A percentile compares a stretch with the other conserved stretches of the same genome.
phyloP scores from a whole-genome alignment of 2,113 vertebrate genomes.

The Macaca fascicularis region T2T-MFA8v1.1 NC_088390.1:37280001-37280500 shows the following conservation, averaged over 20 bases:
- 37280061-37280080: background rate
- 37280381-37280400: background rate
- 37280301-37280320: background rate
- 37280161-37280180: background rate
- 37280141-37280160: background rate
- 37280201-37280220: background rate
- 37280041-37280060: background rate
- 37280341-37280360: background rate
- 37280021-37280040: fast-evolving
- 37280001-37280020: background rate
- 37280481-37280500: no score
- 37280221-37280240: conserved; percentile 4
- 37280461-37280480: no score
- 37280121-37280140: background rate
- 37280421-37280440: no score
- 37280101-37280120: background rate
- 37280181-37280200: conserved; percentile 38
- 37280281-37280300: background rate
- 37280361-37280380: conserved; percentile 7
- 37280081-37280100: background rate
- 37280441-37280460: no score
- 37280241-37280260: conserved; percentile 47
- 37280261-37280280: conserved; percentile 18
- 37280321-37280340: background rate
- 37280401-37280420: background rate